A percentile compares a stretch with the other conserved stretches of the same genome.
These are phyloP conservation scores for Drosophila ananassae DNA, from an alignment of 1,140 invertebrate genomes.

Conservation along the genomic window DNA sequence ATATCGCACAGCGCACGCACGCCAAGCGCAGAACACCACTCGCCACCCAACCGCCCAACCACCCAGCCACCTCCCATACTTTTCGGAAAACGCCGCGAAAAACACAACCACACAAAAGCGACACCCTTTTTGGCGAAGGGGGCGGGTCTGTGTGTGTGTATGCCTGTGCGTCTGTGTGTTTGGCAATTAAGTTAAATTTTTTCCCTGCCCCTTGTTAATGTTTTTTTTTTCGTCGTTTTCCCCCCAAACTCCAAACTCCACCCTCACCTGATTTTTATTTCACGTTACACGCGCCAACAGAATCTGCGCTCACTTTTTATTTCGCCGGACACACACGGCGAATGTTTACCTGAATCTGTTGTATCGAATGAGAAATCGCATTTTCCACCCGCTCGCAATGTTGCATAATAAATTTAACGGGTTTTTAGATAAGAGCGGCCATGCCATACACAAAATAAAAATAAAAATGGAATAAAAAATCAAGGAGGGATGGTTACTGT, in stretches of 20 bases:
- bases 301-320: constrained; percentile 54
- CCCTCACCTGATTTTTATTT: constrained; percentile 16
- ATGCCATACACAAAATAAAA: constrained; percentile 30
- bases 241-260: too few relatives aligned
- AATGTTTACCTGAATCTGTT: constrained; percentile 49
- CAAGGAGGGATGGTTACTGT: too few relatives aligned
- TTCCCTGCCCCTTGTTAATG: constrained; percentile 73
- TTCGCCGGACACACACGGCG: constrained; percentile 63
- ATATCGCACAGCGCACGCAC: constrained; percentile 80
- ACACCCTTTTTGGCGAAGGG: constrained; percentile 61
- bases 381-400: constrained; percentile 55
- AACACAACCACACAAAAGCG: constrained; percentile 56
- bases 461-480: constrained; percentile 11
- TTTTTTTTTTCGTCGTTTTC: constrained; percentile 25
- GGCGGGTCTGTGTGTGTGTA: constrained; percentile 15
- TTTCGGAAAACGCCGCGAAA: constrained; percentile 30
- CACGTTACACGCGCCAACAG: constrained; percentile 57
- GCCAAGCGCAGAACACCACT: constrained; percentile 54
- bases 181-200: constrained; percentile 81
- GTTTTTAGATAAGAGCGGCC: constrained; percentile 69
- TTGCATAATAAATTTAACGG: constrained; percentile 75
- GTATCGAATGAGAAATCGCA: constrained; percentile 64
- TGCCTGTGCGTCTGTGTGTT: constrained; percentile 38
- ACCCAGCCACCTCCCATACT: background rate
- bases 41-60: background rate